phyloP scores from a whole-genome alignment of 2,797 vertebrate genomes.

The Arnoldichthys spilopterus region DNA sequence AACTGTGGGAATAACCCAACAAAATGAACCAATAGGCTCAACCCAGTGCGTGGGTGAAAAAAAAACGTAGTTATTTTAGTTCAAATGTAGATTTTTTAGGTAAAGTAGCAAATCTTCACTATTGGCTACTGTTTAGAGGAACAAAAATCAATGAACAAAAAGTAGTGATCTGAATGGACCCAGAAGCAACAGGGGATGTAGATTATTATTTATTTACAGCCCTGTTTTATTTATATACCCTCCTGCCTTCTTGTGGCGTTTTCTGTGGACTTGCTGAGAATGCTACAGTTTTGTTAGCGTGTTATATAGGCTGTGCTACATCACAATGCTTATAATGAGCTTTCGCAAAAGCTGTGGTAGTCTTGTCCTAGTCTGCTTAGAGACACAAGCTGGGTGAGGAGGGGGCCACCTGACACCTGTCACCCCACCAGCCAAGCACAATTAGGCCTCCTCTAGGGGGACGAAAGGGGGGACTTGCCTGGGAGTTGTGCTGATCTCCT shows the following conservation, averaged over 20 bases:
- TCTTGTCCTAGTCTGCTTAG: constrained; percentile 74
- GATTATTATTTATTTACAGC: too few species aligned
- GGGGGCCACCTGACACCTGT: constrained; percentile 81
- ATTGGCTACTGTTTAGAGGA: not conserved
- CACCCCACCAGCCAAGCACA: constrained; percentile 79
- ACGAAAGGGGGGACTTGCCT: constrained; percentile 73
- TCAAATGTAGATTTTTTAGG: too few species aligned
- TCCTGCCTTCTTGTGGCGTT: not conserved
- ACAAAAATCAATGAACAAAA: not conserved
- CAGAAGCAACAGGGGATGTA: not conserved
- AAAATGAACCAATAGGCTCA: too few species aligned
- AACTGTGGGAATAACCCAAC: too few species aligned
- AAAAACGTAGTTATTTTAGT: too few species aligned
- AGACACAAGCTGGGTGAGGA: constrained; percentile 75
- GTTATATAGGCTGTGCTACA: constrained; percentile 25
- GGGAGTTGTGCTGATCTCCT: constrained; percentile 75
- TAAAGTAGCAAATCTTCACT: too few species aligned
- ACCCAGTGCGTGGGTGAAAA: too few species aligned
- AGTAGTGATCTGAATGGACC: not conserved
- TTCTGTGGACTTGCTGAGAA: not conserved
- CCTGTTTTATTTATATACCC: too few species aligned
- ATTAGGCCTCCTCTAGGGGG: constrained; percentile 74
- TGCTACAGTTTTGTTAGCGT: constrained; percentile 22
- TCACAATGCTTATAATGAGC: constrained; percentile 55
- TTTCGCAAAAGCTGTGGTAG: constrained; percentile 45